These are phyloP conservation scores for Grapholita molesta DNA, from an alignment of 1,140 invertebrate species.

Conservation along the genomic window DNA sequence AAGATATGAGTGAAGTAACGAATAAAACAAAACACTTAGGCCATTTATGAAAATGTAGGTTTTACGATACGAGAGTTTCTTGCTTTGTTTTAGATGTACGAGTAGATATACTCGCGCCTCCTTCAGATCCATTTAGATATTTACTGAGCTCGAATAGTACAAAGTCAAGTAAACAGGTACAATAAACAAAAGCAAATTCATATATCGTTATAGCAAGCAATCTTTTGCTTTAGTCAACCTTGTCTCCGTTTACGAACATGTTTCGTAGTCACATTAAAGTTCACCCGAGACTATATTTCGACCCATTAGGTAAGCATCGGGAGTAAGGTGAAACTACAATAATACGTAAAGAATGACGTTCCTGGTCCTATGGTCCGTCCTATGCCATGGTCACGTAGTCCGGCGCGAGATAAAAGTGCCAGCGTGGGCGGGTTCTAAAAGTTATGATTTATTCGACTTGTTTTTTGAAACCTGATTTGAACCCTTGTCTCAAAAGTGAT, in stretches of 20 bases:
- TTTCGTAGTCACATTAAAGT: background rate
- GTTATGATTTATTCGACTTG: background rate
- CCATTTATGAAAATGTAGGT: no score
- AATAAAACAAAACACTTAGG: no score
- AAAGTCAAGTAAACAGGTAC: no score
- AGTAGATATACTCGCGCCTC: no score
- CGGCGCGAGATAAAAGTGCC: constrained; percentile 59
- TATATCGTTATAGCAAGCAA: no score
- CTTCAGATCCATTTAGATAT: no score
- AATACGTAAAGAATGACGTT: constrained; percentile 51
- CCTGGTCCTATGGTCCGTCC: constrained; percentile 22
- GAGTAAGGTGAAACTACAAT: constrained; percentile 30
- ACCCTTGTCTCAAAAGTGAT: background rate
- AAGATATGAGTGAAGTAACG: no score
- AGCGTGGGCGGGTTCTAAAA: constrained; percentile 50
- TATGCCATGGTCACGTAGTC: constrained; percentile 45
- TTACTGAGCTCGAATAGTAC: no score
- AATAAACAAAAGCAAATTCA: no score
- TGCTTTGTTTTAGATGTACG: no score
- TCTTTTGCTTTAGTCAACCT: background rate
- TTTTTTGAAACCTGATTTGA: background rate
- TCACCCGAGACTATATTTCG: no score
- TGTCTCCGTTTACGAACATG: background rate
- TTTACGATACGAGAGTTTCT: no score
- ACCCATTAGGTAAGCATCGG: background rate